These are phyloP conservation scores for Drepana falcataria DNA, from an alignment of 2,888 invertebrate genomes.

Conservation along the genomic window DNA sequence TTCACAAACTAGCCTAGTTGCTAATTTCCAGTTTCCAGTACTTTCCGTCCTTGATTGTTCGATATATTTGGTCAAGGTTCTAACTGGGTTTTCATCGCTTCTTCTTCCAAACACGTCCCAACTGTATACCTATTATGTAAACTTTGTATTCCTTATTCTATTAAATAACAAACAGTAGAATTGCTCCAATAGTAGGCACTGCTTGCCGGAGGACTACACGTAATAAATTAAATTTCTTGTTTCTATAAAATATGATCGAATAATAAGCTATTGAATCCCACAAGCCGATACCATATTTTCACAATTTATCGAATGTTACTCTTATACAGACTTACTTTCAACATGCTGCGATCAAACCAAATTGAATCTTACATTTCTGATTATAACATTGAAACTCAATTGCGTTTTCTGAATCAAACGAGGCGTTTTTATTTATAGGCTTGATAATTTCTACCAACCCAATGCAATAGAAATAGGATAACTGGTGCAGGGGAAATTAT, in stretches of 20 bases:
- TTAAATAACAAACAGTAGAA: too few species aligned
- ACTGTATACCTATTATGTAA: too few species aligned
- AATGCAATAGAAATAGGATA: conserved; percentile 3
- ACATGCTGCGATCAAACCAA: not conserved
- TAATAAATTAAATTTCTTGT: too few species aligned
- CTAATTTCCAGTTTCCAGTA: too few species aligned
- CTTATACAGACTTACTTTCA: not conserved
- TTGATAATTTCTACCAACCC: conserved; percentile 4
- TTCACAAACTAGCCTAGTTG: too few species aligned
- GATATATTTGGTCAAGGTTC: too few species aligned
- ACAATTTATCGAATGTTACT: not conserved
- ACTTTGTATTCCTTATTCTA: too few species aligned
- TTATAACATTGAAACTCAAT: not conserved
- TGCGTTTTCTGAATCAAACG: not conserved
- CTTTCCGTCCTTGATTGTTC: too few species aligned
- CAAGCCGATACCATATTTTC: not conserved
- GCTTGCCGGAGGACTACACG: too few species aligned
- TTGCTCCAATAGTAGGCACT: too few species aligned
- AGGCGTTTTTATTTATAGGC: conserved; percentile 5
- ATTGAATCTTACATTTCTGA: not conserved
- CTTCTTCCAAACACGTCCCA: too few species aligned
- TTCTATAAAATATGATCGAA: not conserved
- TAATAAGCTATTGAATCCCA: not conserved
- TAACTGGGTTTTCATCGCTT: too few species aligned
- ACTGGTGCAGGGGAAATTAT: not conserved